A percentile compares a stretch with the other conserved stretches of the same genome.
These are phyloP conservation scores for Arrhopalites spinosus DNA, from an alignment of 2,888 invertebrate genomes.

Conservation along the genomic window DNA sequence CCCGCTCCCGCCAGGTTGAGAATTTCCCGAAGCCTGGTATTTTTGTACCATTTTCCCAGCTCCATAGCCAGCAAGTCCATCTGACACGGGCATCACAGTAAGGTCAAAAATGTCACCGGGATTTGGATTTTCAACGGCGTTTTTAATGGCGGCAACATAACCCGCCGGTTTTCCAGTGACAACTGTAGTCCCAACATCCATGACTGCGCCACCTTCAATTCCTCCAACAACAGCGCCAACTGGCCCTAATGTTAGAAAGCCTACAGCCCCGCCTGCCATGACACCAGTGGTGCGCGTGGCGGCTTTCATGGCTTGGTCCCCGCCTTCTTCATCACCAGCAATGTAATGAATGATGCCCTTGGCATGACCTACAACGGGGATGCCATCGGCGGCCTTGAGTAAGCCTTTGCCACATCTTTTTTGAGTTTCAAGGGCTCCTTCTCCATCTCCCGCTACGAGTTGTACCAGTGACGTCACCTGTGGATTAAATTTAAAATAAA, in stretches of 20 bases:
- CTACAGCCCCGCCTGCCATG: constrained; percentile 18
- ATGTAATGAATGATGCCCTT: constrained; percentile 43
- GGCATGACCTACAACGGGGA: constrained; percentile 44
- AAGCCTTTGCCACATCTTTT: neutral
- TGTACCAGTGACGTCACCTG: neutral
- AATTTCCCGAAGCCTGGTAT: no score
- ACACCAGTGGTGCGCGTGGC: constrained; percentile 39
- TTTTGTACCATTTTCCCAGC: neutral
- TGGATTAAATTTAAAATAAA: neutral
- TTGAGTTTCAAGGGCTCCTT: neutral
- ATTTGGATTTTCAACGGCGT: neutral
- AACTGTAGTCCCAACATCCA: neutral
- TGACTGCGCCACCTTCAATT: neutral
- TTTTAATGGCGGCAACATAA: neutral
- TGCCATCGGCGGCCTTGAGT: constrained; percentile 36
- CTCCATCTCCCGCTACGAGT: neutral
- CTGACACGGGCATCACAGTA: neutral
- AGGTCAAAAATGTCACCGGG: neutral
- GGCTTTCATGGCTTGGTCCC: constrained; percentile 39
- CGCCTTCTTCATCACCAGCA: constrained; percentile 44
- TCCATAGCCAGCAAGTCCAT: neutral
- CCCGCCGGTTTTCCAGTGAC: neutral
- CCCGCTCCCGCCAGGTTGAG: no score
- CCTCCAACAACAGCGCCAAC: constrained; percentile 11
- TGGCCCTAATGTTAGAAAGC: constrained; percentile 17